Percentiles rank a stretch among this genome's conserved stretches.
Conservation (phyloP, 1,140 invertebrate species). For the Tetranychus urticae region DNA sequence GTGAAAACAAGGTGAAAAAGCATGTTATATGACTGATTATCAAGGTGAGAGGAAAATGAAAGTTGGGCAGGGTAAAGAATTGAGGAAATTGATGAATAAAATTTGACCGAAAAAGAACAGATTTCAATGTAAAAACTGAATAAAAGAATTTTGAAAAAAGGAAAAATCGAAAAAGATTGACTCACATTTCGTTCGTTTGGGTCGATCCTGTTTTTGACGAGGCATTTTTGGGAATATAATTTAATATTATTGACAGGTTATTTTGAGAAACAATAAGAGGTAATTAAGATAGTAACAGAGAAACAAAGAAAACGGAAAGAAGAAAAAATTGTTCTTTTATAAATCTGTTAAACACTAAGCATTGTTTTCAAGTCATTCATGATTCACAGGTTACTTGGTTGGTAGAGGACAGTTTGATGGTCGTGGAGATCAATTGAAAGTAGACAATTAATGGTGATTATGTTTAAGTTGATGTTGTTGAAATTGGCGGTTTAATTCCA, state of each 20-base stretch:
- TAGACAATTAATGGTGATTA: too few relatives aligned
- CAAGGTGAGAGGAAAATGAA: not conserved
- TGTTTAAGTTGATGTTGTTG: too few relatives aligned
- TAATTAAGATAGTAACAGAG: not conserved
- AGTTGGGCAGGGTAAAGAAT: too few relatives aligned
- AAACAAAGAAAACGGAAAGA: not conserved
- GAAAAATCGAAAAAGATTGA: not conserved
- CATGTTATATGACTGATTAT: not conserved
- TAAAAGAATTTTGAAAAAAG: not conserved
- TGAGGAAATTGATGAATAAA: not conserved
- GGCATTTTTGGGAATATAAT: not conserved
- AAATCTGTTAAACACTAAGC: too few relatives aligned
- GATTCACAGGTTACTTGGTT: too few relatives aligned
- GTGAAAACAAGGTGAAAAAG: not conserved
- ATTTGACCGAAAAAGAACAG: not conserved
- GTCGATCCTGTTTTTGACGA: not conserved
- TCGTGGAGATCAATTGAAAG: too few relatives aligned
- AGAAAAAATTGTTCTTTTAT: too few relatives aligned
- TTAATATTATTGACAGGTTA: not conserved
- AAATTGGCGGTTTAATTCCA: too few relatives aligned
- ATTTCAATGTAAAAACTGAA: not conserved
- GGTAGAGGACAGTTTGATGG: too few relatives aligned
- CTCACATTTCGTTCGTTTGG: not conserved
- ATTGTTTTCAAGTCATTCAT: too few relatives aligned
- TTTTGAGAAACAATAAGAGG: not conserved